Conservation (phyloP, 1,140 invertebrate genomes). For the Helicoverpa zea region DNA sequence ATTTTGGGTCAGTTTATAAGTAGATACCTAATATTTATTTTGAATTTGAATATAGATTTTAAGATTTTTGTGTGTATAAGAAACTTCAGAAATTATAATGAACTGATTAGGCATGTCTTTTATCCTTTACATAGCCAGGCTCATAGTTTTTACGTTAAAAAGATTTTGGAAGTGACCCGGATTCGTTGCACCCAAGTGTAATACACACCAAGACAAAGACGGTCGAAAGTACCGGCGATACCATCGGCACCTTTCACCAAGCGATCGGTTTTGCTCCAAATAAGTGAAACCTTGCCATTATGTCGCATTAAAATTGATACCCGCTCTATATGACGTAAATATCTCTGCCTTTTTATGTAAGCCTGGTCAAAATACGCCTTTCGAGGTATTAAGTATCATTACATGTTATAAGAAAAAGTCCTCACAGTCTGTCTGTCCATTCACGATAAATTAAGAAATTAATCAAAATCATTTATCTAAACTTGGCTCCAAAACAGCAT, state of each 20-base stretch:
- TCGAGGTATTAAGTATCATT: not conserved
- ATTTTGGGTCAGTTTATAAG: not conserved
- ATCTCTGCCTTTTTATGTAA: conserved; percentile 34
- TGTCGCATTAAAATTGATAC: conserved; percentile 56
- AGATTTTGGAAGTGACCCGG: too few species aligned
- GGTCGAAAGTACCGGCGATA: conserved; percentile 49
- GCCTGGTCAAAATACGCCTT: conserved; percentile 25
- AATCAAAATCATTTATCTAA: too few species aligned
- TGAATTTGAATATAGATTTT: too few species aligned
- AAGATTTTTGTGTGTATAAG: too few species aligned
- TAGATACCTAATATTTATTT: too few species aligned
- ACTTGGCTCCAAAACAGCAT: too few species aligned
- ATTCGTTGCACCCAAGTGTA: not conserved
- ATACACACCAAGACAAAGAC: conserved; percentile 36
- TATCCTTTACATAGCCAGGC: too few species aligned
- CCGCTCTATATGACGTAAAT: conserved; percentile 45
- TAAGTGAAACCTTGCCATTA: conserved; percentile 54
- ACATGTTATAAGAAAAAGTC: not conserved
- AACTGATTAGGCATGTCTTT: too few species aligned
- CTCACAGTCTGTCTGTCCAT: too few species aligned
- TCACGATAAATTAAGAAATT: too few species aligned
- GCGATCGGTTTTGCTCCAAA: conserved; percentile 54
- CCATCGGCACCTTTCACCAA: conserved; percentile 54
- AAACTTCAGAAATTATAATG: too few species aligned
- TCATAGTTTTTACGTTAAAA: too few species aligned